These are phyloP conservation scores for Odontocerum albicorne DNA, from an alignment of 2,888 invertebrate species.

Conservation along the genomic window DNA sequence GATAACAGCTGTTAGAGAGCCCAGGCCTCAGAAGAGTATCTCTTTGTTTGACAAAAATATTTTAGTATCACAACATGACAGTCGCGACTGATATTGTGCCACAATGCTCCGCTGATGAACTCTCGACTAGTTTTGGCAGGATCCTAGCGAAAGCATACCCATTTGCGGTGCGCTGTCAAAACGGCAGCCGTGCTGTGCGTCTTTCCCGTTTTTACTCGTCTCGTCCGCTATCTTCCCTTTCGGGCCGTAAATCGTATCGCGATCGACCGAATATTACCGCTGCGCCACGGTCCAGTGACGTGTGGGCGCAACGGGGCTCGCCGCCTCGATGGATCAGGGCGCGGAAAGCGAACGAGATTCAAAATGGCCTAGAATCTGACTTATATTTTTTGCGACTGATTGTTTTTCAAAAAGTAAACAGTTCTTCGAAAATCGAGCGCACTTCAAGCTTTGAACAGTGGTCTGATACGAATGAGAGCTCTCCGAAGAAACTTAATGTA, in stretches of 20 bases:
- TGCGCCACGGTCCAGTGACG: slow-evolving; percentile 31
- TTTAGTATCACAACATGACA: slow-evolving; percentile 31
- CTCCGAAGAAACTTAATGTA: slow-evolving; percentile 49
- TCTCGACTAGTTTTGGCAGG: slow-evolving; percentile 59
- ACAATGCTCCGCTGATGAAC: slow-evolving; percentile 57
- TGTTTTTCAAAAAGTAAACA: slow-evolving; percentile 14
- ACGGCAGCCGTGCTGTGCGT: slow-evolving; percentile 15
- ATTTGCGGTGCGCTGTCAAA: slow-evolving; percentile 23
- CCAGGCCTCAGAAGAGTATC: no score
- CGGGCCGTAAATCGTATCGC: slow-evolving; percentile 23
- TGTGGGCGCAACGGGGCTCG: slow-evolving; percentile 26
- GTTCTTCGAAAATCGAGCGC: slow-evolving; percentile 7
- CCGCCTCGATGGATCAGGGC: slow-evolving; percentile 23
- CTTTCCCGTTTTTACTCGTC: slow-evolving; percentile 23
- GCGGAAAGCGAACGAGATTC: slow-evolving; percentile 25
- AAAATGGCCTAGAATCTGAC: slow-evolving; percentile 18
- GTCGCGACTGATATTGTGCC: slow-evolving; percentile 41
- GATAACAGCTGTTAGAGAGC: slow-evolving; percentile 3
- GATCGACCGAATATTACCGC: slow-evolving; percentile 28
- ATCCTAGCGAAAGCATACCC: slow-evolving; percentile 32
- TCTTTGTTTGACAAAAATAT: slow-evolving; percentile 26
- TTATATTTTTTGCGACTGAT: slow-evolving; percentile 4
- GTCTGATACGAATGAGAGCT: slow-evolving; percentile 31
- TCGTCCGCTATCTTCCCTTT: slow-evolving; percentile 3
- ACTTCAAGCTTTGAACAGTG: slow-evolving; percentile 26